Base-by-base conservation (phyloP, 2,888 invertebrate species). In the Epirrita christyi region DNA sequence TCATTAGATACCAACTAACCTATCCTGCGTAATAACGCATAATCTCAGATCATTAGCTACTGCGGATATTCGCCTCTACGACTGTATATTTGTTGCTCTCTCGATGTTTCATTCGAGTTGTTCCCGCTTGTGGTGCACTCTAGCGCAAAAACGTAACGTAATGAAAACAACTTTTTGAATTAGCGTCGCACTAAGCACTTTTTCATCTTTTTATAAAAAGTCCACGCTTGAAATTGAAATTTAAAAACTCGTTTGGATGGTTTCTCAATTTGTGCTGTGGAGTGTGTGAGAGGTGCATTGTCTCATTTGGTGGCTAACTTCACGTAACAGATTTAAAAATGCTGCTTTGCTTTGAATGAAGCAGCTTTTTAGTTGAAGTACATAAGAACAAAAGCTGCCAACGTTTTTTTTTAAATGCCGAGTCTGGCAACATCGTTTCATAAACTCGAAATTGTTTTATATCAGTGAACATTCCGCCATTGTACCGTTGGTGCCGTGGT, bases 81-180 rank as follows among this genome's bases (percentile, higher is more conserved):
- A 11, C 7, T 0, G 7, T 1, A 10, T 27, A 0, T 10, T 0
- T 44, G 9, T 37, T 37, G 14, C n/a, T 88, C 85, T 81, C 73
- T 80, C 71, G 66, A 74, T 80, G 84, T 81, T 86, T 84, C 83
- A 84, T 85, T 77, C 78, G 77, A 83, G 81, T 81, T 81, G 78
- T 80, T 75, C 75, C 70, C 77, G 75, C 75, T 76, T 76, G 61
- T 57, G 40, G 73, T 72, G 72, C 78, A 80, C 73, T 78, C 76
- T 76, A 77, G 76, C 81, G 81, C 78, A 81, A 85, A 79, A 85
- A 75, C 78, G 80, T 78, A 82, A 66, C 64, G 70, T 84, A 88
- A 89, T 88, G 87, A 85, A 89, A 89, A 81, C 84, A 86, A 90
- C 89, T 90, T 90, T 91, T 85, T 89, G 84, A 90, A 90, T 88